phyloP scores from a whole-genome alignment of 2,797 vertebrate species.

The Oryzias sinensis region DNA sequence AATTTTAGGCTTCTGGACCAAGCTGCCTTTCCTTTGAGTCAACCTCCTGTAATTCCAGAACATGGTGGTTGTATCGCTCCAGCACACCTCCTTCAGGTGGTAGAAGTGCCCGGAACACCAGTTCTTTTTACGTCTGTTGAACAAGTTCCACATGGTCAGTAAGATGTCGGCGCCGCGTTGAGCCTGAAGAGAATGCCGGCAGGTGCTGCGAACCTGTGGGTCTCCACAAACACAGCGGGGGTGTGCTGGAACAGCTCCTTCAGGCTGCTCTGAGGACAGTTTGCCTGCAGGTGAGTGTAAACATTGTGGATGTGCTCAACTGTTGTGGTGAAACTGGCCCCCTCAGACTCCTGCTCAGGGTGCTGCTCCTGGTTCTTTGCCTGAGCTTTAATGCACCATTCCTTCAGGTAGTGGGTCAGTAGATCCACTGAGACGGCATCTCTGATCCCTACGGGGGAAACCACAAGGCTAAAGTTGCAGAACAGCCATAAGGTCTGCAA shows the following conservation, averaged over 20 bases:
- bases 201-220: slow-evolving; percentile 52
- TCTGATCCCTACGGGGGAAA: slow-evolving; percentile 69
- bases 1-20: slow-evolving; percentile 69
- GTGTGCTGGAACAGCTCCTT: slow-evolving; percentile 75
- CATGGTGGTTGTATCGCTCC: slow-evolving; percentile 75
- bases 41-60: slow-evolving; percentile 72
- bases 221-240: slow-evolving; percentile 78
- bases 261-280: slow-evolving; percentile 66
- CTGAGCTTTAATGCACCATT: slow-evolving; percentile 68
- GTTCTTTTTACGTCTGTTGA: slow-evolving; percentile 34
- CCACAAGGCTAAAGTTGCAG: background rate
- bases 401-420: slow-evolving; percentile 74
- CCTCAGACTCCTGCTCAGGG: slow-evolving; percentile 41
- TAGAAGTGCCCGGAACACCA: slow-evolving; percentile 76
- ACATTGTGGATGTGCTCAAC: slow-evolving; percentile 72
- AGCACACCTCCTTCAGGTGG: slow-evolving; percentile 81
- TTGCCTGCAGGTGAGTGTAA: slow-evolving; percentile 69
- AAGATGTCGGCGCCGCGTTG: background rate
- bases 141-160: background rate
- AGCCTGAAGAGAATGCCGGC: too few relatives aligned
- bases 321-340: slow-evolving; percentile 68
- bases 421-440: slow-evolving; percentile 62
- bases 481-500: background rate
- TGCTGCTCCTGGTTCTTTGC: slow-evolving; percentile 35
- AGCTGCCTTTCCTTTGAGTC: slow-evolving; percentile 40